Evolutionary conservation across 2,113 vertebrate genomes (phyloP).

Genomic region (Myrmecobius fasciatus): DNA sequence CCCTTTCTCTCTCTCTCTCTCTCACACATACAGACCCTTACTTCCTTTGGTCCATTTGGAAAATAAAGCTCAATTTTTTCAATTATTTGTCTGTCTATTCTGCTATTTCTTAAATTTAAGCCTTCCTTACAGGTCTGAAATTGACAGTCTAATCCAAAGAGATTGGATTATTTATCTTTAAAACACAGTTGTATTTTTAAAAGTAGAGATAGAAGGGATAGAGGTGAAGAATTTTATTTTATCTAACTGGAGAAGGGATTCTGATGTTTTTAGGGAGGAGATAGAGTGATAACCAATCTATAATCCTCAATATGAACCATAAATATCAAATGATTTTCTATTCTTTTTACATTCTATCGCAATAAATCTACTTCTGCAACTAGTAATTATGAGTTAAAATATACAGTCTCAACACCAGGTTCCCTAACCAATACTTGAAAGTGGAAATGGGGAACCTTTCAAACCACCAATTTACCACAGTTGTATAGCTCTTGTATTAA

Average conservation of each 20-base stretch:
- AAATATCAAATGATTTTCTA: constrained; percentile 41
- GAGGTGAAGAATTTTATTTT: constrained; percentile 57
- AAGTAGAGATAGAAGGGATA: neutral
- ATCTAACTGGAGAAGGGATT: constrained; percentile 34
- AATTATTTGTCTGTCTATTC: constrained; percentile 51
- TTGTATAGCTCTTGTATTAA: constrained; percentile 17
- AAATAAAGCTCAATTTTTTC: constrained; percentile 47
- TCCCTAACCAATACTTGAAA: constrained; percentile 31
- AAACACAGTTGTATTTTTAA: neutral
- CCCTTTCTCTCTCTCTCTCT: too few relatives aligned
- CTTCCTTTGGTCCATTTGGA: constrained; percentile 45
- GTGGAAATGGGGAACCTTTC: constrained; percentile 23
- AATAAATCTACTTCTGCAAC: constrained; percentile 49
- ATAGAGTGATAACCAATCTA: constrained; percentile 10
- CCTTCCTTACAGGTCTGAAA: constrained; percentile 28
- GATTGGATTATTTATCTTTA: constrained; percentile 31
- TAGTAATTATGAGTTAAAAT: constrained; percentile 49
- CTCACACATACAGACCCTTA: constrained; percentile 21
- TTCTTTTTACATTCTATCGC: constrained; percentile 18
- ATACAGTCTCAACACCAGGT: constrained; percentile 35
- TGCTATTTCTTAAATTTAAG: constrained; percentile 26
- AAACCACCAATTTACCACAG: constrained; percentile 45
- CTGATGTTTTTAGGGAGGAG: constrained; percentile 7
- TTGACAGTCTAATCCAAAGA: constrained; percentile 48
- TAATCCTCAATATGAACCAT: constrained; percentile 13